Conservation (phyloP, 2,888 invertebrate genomes). For the Nephrotoma flavescens region DNA sequence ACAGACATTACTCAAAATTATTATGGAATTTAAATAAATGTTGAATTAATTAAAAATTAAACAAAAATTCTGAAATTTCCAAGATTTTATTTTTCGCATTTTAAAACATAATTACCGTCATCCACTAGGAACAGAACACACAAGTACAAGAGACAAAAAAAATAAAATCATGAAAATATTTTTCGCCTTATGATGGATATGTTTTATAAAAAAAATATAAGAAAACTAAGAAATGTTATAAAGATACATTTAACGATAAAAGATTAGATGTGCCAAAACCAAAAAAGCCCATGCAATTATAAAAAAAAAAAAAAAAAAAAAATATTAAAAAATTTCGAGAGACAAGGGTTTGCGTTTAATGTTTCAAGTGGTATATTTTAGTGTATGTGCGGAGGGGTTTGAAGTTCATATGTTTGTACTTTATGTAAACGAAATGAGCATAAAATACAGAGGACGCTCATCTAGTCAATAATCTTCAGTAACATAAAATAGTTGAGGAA, state of each 20-base stretch:
- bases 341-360: background rate
- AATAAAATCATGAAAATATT: background rate
- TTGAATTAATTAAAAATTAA: background rate
- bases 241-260: conserved; percentile 3
- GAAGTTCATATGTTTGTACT: background rate
- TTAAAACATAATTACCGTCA: background rate
- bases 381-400: background rate
- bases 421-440: no score
- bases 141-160: background rate
- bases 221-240: background rate
- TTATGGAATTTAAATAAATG: no score
- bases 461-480: no score
- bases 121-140: background rate
- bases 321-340: background rate
- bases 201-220: background rate
- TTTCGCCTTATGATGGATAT: background rate
- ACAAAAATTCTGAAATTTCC: background rate
- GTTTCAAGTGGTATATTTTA: background rate
- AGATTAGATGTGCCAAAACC: background rate
- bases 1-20: conserved; percentile 2
- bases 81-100: background rate
- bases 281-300: background rate
- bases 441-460: no score
- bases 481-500: no score
- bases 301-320: background rate